These are phyloP conservation scores for Myioborus melanocephalus DNA, from an alignment of 2,797 vertebrate genomes.

Conservation along the genomic window DNA sequence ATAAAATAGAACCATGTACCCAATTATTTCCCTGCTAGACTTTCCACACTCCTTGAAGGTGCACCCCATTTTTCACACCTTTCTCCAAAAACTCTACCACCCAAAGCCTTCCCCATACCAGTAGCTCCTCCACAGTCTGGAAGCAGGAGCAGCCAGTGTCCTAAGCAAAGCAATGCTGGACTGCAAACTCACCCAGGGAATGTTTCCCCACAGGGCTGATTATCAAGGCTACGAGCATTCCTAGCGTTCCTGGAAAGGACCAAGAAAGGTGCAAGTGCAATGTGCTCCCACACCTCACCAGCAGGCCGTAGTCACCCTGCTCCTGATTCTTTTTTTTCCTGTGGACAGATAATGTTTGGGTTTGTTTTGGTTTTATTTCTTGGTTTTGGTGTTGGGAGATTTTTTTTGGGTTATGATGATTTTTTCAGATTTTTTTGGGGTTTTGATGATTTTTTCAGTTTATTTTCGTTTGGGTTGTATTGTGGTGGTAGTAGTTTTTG, in stretches of 20 bases:
- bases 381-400: background rate
- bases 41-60: background rate
- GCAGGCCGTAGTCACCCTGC: accelerated
- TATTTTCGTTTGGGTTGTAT: background rate
- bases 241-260: background rate
- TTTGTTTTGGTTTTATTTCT: background rate
- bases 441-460: accelerated
- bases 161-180: background rate
- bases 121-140: accelerated
- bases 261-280: accelerated
- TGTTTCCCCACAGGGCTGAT: background rate
- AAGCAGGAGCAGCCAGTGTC: background rate
- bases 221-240: background rate
- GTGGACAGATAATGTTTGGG: accelerated
- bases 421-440: background rate
- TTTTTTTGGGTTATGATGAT: no score
- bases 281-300: background rate
- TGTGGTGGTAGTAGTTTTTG: background rate
- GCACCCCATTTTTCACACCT: background rate
- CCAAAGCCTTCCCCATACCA: background rate
- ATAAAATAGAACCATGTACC: background rate
- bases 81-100: background rate
- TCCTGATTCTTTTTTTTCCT: background rate
- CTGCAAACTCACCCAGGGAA: background rate
- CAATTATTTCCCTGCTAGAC: background rate